phyloP scores from a whole-genome alignment of 2,113 vertebrate species.

The Lipotes vexillifer region DNA sequence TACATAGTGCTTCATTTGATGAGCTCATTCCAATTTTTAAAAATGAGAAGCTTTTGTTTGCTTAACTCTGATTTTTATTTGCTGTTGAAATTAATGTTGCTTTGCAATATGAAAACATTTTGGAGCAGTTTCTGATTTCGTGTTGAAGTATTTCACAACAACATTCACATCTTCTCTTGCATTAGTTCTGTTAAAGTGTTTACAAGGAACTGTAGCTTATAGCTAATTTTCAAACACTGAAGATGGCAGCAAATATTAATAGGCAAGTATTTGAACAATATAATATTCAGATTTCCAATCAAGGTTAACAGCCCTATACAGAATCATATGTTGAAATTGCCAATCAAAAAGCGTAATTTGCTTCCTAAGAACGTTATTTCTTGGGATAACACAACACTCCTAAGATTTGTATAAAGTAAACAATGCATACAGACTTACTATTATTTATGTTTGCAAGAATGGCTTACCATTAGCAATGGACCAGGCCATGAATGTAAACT shows the following conservation, averaged over 20 bases:
- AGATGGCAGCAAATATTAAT: not conserved
- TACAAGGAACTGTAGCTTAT: not conserved
- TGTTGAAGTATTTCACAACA: not conserved
- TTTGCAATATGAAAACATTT: not conserved
- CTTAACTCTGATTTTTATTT: not conserved
- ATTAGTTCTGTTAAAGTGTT: not conserved
- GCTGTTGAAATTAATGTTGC: not conserved
- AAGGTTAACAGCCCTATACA: not conserved
- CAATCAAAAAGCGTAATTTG: not conserved
- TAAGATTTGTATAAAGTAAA: not conserved
- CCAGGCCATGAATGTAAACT: not conserved
- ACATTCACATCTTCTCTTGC: not conserved
- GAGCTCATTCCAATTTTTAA: not conserved
- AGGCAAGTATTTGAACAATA: not conserved
- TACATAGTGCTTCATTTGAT: not conserved
- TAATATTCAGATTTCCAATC: not conserved
- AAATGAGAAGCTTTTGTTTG: not conserved
- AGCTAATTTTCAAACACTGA: not conserved
- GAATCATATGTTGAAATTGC: not conserved
- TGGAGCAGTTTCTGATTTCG: not conserved
- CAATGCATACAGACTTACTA: not conserved
- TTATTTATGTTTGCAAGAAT: not conserved
- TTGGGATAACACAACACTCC: not conserved
- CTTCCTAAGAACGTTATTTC: not conserved
- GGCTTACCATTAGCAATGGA: not conserved